Evolutionary conservation across 2,888 invertebrate species (phyloP).

Genomic region (Pheosia gnoma): DNA sequence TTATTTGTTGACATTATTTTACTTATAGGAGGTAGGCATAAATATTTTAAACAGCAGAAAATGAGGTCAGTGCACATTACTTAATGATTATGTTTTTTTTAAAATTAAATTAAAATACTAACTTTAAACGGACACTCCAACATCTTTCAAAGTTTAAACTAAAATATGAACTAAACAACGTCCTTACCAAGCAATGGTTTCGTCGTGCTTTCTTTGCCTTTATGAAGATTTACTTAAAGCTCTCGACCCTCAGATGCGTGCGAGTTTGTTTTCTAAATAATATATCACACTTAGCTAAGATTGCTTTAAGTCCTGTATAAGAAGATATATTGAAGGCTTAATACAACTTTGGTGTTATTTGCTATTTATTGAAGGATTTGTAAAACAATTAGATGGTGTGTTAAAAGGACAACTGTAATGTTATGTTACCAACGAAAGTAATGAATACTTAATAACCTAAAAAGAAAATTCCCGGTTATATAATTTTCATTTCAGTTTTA

Average conservation of each 20-base stretch:
- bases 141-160: too few species aligned
- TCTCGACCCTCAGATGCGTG: slow-evolving; percentile 44
- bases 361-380: slow-evolving; percentile 48
- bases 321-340: slow-evolving; percentile 71
- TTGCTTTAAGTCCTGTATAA: slow-evolving; percentile 66
- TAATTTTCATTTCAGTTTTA: too few species aligned
- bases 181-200: slow-evolving; percentile 47
- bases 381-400: slow-evolving; percentile 30
- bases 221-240: slow-evolving; percentile 52
- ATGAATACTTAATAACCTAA: too few species aligned
- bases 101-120: too few species aligned
- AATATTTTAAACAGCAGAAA: too few species aligned
- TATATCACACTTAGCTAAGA: slow-evolving; percentile 74
- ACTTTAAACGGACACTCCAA: too few species aligned
- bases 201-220: slow-evolving; percentile 55
- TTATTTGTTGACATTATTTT: too few species aligned
- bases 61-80: too few species aligned
- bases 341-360: slow-evolving; percentile 51
- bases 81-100: too few species aligned
- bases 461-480: too few species aligned
- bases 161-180: slow-evolving; percentile 15
- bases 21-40: too few species aligned
- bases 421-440: too few species aligned
- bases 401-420: not conserved
- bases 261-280: slow-evolving; percentile 69